Percentiles rank a stretch among this genome's conserved stretches.
phyloP scores from a whole-genome alignment of 2,113 vertebrate genomes.

The Lamprologus ornatipinnis region DNA sequence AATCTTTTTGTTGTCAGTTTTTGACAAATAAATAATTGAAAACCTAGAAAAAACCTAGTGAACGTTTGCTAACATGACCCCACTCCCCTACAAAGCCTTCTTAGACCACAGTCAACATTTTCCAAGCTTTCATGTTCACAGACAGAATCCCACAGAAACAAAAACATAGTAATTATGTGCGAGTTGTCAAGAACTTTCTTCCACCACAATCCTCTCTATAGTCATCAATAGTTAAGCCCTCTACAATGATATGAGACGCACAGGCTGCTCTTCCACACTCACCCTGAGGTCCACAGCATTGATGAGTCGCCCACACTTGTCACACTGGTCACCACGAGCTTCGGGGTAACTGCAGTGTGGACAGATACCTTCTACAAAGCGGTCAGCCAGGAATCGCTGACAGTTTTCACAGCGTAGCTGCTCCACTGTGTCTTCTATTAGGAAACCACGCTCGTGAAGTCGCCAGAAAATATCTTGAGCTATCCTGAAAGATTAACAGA shows the following conservation, averaged over 20 bases:
- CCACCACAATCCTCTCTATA: background rate
- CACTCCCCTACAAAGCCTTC: background rate
- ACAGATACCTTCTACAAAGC: constrained; percentile 92
- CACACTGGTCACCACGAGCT: constrained; percentile 94
- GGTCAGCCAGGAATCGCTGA: constrained; percentile 87
- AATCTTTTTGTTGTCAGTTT: background rate
- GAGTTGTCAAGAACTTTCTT: background rate
- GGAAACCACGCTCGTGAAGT: constrained; percentile 72
- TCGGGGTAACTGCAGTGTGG: constrained; percentile 85
- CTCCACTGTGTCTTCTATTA: constrained; percentile 83
- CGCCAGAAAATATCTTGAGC: constrained; percentile 90
- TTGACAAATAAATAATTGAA: background rate
- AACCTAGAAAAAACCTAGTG: fast-evolving
- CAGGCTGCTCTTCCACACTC: background rate
- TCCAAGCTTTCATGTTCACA: background rate
- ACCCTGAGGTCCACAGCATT: constrained; percentile 94
- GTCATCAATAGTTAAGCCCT: background rate
- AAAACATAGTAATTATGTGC: background rate
- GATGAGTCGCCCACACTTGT: constrained; percentile 94
- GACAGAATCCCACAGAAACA: background rate
- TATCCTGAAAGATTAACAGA: constrained; percentile 70
- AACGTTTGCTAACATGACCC: fast-evolving
- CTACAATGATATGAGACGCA: background rate
- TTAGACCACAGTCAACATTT: background rate
- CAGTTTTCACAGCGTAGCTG: constrained; percentile 86